Conservation (phyloP, 1,140 invertebrate genomes). For the Pygmarrhopalites habei region DNA sequence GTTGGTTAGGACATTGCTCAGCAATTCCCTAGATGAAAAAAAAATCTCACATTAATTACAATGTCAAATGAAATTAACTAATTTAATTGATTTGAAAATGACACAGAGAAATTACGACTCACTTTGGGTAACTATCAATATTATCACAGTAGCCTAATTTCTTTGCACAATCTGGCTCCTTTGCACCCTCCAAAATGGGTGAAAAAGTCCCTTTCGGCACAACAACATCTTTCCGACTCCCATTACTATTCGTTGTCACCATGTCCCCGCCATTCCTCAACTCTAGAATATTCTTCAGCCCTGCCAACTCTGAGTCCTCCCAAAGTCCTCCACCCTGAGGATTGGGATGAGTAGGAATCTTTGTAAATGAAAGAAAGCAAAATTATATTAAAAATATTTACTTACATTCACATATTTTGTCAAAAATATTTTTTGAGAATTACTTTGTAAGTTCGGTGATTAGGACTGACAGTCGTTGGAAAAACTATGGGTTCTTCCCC, state of each 20-base stretch:
- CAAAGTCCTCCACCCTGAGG: neutral
- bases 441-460: neutral
- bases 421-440: neutral
- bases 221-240: neutral
- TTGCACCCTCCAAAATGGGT: neutral
- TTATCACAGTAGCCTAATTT: constrained; percentile 10
- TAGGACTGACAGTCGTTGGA: constrained; percentile 1
- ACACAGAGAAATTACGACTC: no score
- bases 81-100: no score
- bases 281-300: constrained; percentile 11
- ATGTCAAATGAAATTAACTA: no score
- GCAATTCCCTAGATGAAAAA: constrained; percentile 16
- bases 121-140: constrained; percentile 8
- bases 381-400: no score
- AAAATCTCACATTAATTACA: neutral
- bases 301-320: constrained; percentile 2
- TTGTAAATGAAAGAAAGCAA: no score
- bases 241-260: neutral
- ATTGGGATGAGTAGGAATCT: no score
- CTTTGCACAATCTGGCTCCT: constrained; percentile 3
- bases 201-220: neutral
- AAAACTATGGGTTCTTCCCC: constrained; percentile 21
- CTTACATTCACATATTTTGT: no score
- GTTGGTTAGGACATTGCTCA: constrained; percentile 27
- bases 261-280: constrained; percentile 10